These are phyloP conservation scores for Neogale vison DNA, from an alignment of 2,113 vertebrate species.

Conservation along the genomic window DNA sequence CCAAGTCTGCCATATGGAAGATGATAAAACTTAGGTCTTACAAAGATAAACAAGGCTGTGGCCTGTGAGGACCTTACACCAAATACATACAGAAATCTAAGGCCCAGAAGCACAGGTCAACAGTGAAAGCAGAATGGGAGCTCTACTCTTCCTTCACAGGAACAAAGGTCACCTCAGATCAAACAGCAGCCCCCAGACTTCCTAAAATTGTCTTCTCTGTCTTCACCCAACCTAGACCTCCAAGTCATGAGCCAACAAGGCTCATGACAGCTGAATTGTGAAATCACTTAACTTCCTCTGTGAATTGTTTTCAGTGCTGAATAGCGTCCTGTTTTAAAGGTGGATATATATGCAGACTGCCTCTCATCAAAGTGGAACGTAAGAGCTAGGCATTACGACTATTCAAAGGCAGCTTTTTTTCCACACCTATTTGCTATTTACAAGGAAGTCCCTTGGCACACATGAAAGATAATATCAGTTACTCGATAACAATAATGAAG, in stretches of 20 bases:
- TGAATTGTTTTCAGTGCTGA: not conserved
- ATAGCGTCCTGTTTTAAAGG: constrained; percentile 9
- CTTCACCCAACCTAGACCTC: not conserved
- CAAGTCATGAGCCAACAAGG: not conserved
- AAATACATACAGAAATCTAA: not conserved
- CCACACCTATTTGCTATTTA: constrained; percentile 56
- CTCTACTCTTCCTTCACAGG: not conserved
- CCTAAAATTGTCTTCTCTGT: not conserved
- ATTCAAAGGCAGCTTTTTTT: constrained; percentile 14
- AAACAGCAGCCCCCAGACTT: not conserved
- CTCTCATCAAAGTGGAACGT: not conserved
- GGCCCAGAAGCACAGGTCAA: not conserved
- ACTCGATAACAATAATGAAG: constrained; percentile 41
- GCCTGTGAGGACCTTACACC: not conserved
- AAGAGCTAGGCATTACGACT: constrained; percentile 4
- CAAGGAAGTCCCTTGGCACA: constrained; percentile 31
- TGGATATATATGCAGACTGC: not conserved
- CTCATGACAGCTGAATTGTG: not conserved
- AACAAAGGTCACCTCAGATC: not conserved
- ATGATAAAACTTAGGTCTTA: not conserved
- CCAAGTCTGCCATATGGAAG: no score
- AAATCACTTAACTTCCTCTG: not conserved
- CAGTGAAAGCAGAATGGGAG: not conserved
- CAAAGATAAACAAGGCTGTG: not conserved
- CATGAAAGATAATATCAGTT: constrained; percentile 53